Percentiles rank a stretch among this genome's conserved stretches.
These are phyloP conservation scores for Drosophila takahashii DNA, from an alignment of 1,140 invertebrate genomes.

Conservation along the genomic window DNA sequence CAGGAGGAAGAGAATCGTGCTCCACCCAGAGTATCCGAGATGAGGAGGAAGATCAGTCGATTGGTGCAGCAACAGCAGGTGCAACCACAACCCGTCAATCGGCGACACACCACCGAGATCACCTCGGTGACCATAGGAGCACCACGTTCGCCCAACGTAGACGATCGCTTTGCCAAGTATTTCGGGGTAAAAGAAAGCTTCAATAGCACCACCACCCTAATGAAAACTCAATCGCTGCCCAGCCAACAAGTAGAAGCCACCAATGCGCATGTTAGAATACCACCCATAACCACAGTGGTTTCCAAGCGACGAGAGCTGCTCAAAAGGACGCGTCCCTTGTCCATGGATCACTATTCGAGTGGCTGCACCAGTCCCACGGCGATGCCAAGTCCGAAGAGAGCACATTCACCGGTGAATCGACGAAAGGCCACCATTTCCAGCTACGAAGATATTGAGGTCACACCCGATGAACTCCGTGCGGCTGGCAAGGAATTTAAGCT, in stretches of 20 bases:
- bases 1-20: conserved; percentile 7
- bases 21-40: conserved; percentile 49
- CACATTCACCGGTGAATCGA: conserved; percentile 44
- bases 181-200: conserved; percentile 61
- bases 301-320: conserved; percentile 62
- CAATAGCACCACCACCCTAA: conserved; percentile 34
- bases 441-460: conserved; percentile 75
- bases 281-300: conserved; percentile 12
- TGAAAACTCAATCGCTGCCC: conserved; percentile 45
- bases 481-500: conserved; percentile 62
- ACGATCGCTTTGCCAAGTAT: conserved; percentile 74
- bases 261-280: conserved; percentile 57
- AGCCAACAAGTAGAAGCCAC: conserved; percentile 43
- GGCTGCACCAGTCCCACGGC: conserved; percentile 51
- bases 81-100: conserved; percentile 33
- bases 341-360: conserved; percentile 35
- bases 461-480: conserved; percentile 62
- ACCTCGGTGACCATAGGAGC: not conserved
- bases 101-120: conserved; percentile 57
- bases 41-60: conserved; percentile 63
- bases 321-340: conserved; percentile 66
- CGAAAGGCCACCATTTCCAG: conserved; percentile 35
- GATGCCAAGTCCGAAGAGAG: conserved; percentile 61
- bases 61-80: conserved; percentile 49
- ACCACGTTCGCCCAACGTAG: conserved; percentile 39